A percentile compares a stretch with the other conserved stretches of the same genome.
phyloP scores from a whole-genome alignment of 2,888 invertebrate species.

The Escarpia spicata region DNA sequence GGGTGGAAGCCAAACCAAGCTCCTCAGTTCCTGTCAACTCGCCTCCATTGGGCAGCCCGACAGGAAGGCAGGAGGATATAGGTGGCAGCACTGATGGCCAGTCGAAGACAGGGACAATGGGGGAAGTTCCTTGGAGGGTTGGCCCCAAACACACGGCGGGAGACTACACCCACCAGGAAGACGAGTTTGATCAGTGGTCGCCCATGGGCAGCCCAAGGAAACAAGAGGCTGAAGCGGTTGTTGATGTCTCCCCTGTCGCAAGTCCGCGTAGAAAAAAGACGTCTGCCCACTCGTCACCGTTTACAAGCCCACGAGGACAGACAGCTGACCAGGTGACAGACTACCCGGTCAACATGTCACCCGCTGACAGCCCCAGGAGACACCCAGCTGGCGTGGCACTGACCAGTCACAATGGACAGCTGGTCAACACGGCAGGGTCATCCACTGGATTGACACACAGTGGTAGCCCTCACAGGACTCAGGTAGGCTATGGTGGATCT shows the following conservation, averaged over 20 bases:
- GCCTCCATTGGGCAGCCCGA: neutral
- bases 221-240: neutral
- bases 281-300: neutral
- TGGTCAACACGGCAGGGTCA: neutral
- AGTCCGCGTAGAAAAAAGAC: neutral
- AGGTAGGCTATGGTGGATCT: neutral
- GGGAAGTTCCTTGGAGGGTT: neutral
- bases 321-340: neutral
- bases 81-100: neutral
- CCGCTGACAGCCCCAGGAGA: neutral
- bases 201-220: neutral
- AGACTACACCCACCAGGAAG: neutral
- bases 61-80: neutral
- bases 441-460: neutral
- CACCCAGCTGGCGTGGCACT: neutral
- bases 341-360: neutral
- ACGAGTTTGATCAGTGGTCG: neutral
- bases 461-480: neutral
- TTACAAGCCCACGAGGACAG: neutral
- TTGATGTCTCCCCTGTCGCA: neutral
- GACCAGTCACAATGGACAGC: neutral
- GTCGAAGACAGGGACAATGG: neutral
- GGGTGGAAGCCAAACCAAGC: neutral
- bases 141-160: neutral
- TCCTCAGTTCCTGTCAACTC: neutral